Base-by-base conservation (phyloP, 2,888 invertebrate species). In the Euclidia mi region DNA sequence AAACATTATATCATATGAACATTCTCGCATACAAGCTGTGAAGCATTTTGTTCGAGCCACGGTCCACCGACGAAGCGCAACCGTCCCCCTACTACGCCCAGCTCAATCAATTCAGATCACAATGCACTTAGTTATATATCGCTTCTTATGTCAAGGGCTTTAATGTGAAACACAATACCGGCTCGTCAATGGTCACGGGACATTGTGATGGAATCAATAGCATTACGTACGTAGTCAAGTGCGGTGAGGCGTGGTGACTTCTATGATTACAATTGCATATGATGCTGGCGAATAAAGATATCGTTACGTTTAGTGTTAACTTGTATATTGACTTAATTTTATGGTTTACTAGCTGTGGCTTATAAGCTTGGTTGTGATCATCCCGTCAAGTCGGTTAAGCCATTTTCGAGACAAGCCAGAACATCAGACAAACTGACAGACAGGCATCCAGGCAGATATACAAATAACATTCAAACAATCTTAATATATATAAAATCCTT, bases 21-120 rank as follows among this genome's bases (percentile, higher is more conserved):
- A 4, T 37, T 18, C 40, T 20, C 20, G 20, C 12, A 40, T 20
- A 20, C 11, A 20, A 11, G 10, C n/a, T 18, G 25, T 43, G 15
- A 25, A 14, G 62, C 53, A 61, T 71, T 74, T 70, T 67, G 62
- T 78, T 74, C 62, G 70, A 43, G 68, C 34, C 41, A 15, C 52
- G 70, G 69, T 72, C 60, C 71, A 65, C 15, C 46, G 59, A 11
- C 32, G 68, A 63, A 74, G 74, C 77, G 69, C 44, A 44, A 65
- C 71, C 47, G 61, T 62, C 53, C 31, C 38, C 32, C 9, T 40
- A 61, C 40, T 46, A 57, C 25, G 40, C 40, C 32, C 47, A 12
- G 34, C 42, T 47, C 53, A 40, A 56, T 53, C 51, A 42, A 20
- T 25, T 29, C 15, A 17, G 2, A 63, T 56, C 41, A 58, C 57